A percentile compares a stretch with the other conserved stretches of the same genome.
phyloP scores from a whole-genome alignment of 1,140 invertebrate species.

The Drosophila miranda region DNA sequence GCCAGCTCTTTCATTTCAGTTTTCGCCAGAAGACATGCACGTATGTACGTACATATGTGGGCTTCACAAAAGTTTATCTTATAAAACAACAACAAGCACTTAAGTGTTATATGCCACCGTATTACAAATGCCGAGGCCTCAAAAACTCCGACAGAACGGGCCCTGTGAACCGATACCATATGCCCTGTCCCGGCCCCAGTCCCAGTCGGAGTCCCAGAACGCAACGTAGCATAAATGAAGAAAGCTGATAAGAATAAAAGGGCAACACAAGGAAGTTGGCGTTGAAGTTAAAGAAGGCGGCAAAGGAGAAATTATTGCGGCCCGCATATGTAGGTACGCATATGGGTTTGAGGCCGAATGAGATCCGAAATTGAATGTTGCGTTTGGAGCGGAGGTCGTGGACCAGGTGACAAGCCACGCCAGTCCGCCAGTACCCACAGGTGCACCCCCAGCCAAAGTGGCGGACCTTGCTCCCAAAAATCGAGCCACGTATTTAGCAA shows the following conservation, averaged over 20 bases:
- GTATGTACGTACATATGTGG: constrained; percentile 36
- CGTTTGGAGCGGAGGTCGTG: constrained; percentile 33
- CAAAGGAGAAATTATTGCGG: constrained; percentile 53
- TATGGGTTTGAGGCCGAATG: constrained; percentile 41
- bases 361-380: constrained; percentile 74
- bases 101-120: constrained; percentile 81
- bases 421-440: constrained; percentile 53
- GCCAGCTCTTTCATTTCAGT: constrained; percentile 25
- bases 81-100: constrained; percentile 80
- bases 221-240: constrained; percentile 76
- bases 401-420: constrained; percentile 62
- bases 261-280: constrained; percentile 33
- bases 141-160: constrained; percentile 6
- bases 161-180: too few relatives aligned
- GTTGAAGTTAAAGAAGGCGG: constrained; percentile 3
- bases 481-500: constrained; percentile 59
- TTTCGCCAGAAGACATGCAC: constrained; percentile 11
- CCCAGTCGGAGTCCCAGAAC: constrained; percentile 42
- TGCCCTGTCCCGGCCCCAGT: too few relatives aligned
- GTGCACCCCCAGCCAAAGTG: constrained; percentile 44
- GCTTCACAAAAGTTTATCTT: constrained; percentile 69
- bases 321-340: constrained; percentile 58
- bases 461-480: constrained; percentile 1
- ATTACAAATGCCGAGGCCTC: constrained; percentile 62
- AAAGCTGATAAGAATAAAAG: constrained; percentile 72